Conservation (phyloP, 2,888 invertebrate species). For the Arrhopalites spinosus region DNA sequence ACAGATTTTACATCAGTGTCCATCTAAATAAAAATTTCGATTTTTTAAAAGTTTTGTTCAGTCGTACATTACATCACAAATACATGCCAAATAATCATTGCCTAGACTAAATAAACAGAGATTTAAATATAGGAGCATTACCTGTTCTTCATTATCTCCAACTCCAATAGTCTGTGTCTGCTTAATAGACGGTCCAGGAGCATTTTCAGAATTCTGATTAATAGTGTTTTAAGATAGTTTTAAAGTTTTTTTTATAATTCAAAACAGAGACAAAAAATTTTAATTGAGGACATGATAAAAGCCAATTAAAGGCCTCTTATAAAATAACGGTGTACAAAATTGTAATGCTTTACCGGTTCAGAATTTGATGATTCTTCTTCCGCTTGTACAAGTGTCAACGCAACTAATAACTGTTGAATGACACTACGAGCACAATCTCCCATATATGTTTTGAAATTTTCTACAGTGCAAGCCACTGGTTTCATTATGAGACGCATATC, state of each 20-base stretch:
- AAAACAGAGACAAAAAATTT: too few relatives aligned
- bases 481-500: conserved; percentile 70
- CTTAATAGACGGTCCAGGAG: conserved; percentile 28
- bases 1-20: conserved; percentile 46
- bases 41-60: background rate
- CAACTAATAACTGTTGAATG: conserved; percentile 70
- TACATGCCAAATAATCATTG: background rate
- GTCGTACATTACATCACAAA: background rate
- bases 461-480: conserved; percentile 66
- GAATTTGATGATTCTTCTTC: conserved; percentile 41
- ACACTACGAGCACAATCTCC: conserved; percentile 67
- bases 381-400: conserved; percentile 62
- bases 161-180: conserved; percentile 27
- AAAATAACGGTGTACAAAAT: background rate
- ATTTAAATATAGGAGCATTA: background rate
- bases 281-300: too few relatives aligned
- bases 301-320: too few relatives aligned
- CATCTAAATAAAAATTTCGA: conserved; percentile 47
- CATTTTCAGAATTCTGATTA: background rate
- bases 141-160: conserved; percentile 39
- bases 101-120: background rate
- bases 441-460: conserved; percentile 63
- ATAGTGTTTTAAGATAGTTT: background rate
- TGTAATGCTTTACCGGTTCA: conserved; percentile 30
- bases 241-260: background rate